Evolutionary conservation across 2,888 invertebrate genomes (phyloP), one percentile per base, ranked within the genome.

Genomic region (Helobdella robusta): DNA sequence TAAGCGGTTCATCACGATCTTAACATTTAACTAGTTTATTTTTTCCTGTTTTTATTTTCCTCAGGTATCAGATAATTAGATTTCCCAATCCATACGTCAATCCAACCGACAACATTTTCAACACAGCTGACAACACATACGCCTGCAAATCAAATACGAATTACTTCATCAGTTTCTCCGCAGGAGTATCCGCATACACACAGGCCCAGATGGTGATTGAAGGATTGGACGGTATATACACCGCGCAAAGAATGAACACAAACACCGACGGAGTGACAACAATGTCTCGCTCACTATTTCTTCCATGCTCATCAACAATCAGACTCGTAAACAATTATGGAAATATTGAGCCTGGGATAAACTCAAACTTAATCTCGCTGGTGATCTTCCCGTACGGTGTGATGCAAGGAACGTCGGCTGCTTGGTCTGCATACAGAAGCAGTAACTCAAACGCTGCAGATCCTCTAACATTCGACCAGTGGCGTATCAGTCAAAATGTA

Each of bases 81-180:
- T 58, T 54, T 32, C 32, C 25, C 18, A 65, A 48, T 35, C 64
- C 64, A 4, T 28, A 44, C 20, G 40, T 64, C 2, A 46, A 64
- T 44, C 64, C 64, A 20, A 32, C 44, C 8, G 32, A 30, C 0
- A 35, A 34, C 6, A 20, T 64, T 28, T 64, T 46, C 60, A 58
- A 67, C n/a, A 25, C 64, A 8, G 58, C 60, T 18, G 54, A 48
- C 23, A 46, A 59, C 20, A 40, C 46, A 46, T 67, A 67, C 44
- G 30, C 34, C 23, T 67, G 67, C 44, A 54, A 35, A n/a, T 40
- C 44, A 3, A n/a, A 36, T 18, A 30, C 28, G 1, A 40, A 46
- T 3, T 67, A 60, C 28, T 67, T 60, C 40, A 60, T 67, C 46
- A 67, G 59, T 23, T 64, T 67, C 52, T 59, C 64, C 8, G 67